Evolutionary conservation across 2,888 invertebrate genomes (phyloP), one percentile per base, ranked within the genome.

Genomic region (Sceliomorpha sp.): DNA sequence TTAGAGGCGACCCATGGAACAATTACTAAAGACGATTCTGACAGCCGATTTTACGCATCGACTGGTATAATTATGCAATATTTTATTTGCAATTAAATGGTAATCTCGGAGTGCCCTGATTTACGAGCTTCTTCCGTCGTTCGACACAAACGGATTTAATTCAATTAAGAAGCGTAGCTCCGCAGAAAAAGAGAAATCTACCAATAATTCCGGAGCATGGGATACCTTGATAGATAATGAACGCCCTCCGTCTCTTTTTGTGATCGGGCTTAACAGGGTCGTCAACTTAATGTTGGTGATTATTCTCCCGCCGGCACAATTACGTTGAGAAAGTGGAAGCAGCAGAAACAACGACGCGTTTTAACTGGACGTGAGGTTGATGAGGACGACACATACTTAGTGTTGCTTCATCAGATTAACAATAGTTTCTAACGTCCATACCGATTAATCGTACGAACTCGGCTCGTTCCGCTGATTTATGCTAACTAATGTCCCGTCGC

Each of bases 211-310:
- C 32, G 12, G 37, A 40, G 27, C 48, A 34, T 42, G 27, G 34
- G 48, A 50, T 50, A 51, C 32, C 55, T 55, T 39, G 44, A 29
- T 34, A 50, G 50, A 39, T 59, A 70, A 70, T 58, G 50, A 34
- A 67, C 44, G 53, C 51, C 56, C 53, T 64, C 31, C 47, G 58
- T 59, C 45, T 55, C 55, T 59, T 62, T 64, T 71, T 68, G 60
- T 39, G 62, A 71, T 73, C 56, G 60, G 47, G 64, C 50, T 68
- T 70, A 73, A 68, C 68, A 70, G 58, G 63, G 56, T 53, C 58
- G 60, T 63, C 64, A 55, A 71, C 62, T 70, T 69, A 74, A 74
- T 73, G 64, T 48, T 47, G 51, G 71, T 64, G 72, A 76, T 76
- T 70, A 72, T 59, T 76, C 70, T 74, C 62, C 66, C 47, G 68